Percentiles rank a stretch among this genome's conserved stretches.
phyloP scores from a whole-genome alignment of 1,140 invertebrate genomes.

The Holotrichia oblita region DNA sequence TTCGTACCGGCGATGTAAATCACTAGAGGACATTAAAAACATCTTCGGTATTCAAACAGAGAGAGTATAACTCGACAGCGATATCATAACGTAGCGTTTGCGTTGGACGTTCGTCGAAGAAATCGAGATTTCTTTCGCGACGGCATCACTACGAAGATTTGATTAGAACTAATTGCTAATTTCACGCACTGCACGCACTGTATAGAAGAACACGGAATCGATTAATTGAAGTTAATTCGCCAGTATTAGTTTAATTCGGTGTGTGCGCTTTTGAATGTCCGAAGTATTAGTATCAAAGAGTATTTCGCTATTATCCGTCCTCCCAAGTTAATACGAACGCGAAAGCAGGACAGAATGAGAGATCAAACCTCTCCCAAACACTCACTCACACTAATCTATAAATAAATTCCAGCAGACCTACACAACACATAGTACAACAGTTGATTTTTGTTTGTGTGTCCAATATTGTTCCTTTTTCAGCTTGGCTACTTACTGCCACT shows the following conservation, averaged over 20 bases:
- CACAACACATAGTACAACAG: conserved; percentile 41
- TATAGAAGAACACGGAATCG: conserved; percentile 22
- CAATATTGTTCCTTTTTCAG: conserved; percentile 20
- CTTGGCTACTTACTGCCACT: not conserved
- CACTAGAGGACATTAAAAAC: not conserved
- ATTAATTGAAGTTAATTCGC: conserved; percentile 34
- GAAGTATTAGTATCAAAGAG: not conserved
- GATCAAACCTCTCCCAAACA: conserved; percentile 46
- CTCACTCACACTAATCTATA: conserved; percentile 50
- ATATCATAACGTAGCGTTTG: not conserved
- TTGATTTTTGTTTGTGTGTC: conserved; percentile 29
- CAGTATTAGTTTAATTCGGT: not conserved
- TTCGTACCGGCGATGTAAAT: conserved; percentile 12
- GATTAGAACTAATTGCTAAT: not conserved
- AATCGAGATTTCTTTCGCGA: not conserved
- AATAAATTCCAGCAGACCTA: conserved; percentile 55
- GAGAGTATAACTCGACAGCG: not conserved
- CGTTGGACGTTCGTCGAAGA: not conserved
- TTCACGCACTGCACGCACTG: not conserved
- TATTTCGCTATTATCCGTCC: not conserved
- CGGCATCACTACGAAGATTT: not conserved
- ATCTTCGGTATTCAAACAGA: conserved; percentile 7
- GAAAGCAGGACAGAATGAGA: conserved; percentile 19
- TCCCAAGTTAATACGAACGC: not conserved
- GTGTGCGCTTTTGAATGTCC: not conserved